Base-by-base conservation (phyloP, 2,113 vertebrate genomes). In the Cebus imitator region DNA sequence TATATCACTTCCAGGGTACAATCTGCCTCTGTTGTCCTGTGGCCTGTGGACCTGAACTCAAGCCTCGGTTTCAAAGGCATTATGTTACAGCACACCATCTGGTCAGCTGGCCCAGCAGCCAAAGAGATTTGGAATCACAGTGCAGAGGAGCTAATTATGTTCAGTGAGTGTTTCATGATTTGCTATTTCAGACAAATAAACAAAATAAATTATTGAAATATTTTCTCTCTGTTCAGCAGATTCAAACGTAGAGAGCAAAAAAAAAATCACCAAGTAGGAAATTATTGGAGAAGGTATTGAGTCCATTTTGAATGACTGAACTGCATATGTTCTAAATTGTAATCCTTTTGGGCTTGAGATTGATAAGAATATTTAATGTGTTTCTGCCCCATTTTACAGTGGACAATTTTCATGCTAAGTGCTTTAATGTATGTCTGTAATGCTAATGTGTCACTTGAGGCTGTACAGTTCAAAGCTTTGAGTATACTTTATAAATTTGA, bases 131-230 rank as follows among this genome's bases (percentile, higher is more conserved):
- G 96, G 83, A 98, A 94, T 98, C 80, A 21, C 90, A 87, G 68
- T 92, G 93, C 57, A 94, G 97, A 98, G 94, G 50, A 98, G 87
- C 94, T 98, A 98, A 98, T 98, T 98, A 97, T 97, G 97, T 98
- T 98, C 97, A 96, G 95, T 40, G 89, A 98, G 94, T 96, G 87
- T 98, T 98, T 98, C 95, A 90, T 58, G 84, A 82, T 95, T 97
- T 97, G 98, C 83, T 98, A 93, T 98, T 98, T 97, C 96, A 98
- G 95, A 96, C 97, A 98, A 98, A 98, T 89, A 98, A 98, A 98
- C 97, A 98, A 43, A 98, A 97, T 98, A 98, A 98, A 98, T 98
- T 97, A 95, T 97, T 94, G 90, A 98, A 98, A 89, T 96, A 97
- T 98, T 98, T 98, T 95, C 83, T 97, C 61, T 96, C 93, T 80